Percentiles rank a stretch among this genome's conserved stretches.
Evolutionary conservation across 2,888 invertebrate genomes (phyloP).

Genomic region (Oegoconia quadripuncta): DNA sequence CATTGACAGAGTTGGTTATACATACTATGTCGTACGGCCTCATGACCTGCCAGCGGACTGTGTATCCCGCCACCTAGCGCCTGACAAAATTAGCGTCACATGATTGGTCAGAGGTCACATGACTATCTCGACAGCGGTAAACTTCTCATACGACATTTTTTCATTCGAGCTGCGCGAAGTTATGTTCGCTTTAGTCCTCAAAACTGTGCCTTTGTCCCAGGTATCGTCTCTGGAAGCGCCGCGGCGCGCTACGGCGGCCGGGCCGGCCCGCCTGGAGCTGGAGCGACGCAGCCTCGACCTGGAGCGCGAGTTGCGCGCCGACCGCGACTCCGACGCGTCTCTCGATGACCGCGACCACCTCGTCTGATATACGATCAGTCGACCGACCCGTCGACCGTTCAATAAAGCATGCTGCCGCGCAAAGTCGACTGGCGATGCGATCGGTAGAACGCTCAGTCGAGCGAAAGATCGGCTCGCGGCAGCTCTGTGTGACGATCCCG

Average conservation of each 20-base stretch:
- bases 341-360: slow-evolving; percentile 71
- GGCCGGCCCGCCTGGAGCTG: slow-evolving; percentile 56
- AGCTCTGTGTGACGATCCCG: no score
- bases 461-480: no score
- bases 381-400: not conserved
- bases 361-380: slow-evolving; percentile 43
- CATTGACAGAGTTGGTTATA: no score
- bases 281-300: slow-evolving; percentile 74
- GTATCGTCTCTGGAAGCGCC: slow-evolving; percentile 68
- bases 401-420: no score
- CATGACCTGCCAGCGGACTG: no score
- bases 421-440: no score
- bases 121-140: not conserved
- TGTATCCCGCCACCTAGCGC: no score
- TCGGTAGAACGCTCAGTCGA: no score
- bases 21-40: no score
- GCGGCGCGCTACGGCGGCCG: slow-evolving; percentile 35
- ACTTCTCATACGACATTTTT: not conserved
- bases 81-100: no score
- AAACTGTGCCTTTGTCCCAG: slow-evolving; percentile 27
- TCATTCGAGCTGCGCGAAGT: no score
- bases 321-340: slow-evolving; percentile 64
- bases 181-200: not conserved
- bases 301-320: slow-evolving; percentile 69
- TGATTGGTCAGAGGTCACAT: no score